Base-by-base conservation (phyloP, 2,888 invertebrate species). In the Beris morrisii region DNA sequence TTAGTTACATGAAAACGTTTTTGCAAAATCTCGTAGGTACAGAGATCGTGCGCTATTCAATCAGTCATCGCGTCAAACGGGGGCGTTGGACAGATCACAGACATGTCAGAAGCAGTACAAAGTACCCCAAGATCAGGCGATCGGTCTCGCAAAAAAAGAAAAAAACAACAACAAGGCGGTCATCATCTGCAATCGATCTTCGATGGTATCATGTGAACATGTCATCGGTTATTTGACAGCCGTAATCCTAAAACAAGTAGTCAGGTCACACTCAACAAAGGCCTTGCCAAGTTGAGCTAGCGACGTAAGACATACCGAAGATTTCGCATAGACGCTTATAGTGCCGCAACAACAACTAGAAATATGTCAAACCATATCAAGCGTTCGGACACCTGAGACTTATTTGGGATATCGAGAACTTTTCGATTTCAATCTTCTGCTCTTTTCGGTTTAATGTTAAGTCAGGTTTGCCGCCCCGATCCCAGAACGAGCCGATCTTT, bases 151-250 rank as follows among this genome's bases (percentile, higher is more conserved):
- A 3, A 9, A 30, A 4, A 38, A 1, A 38, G 0, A 9, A 30
- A 4, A 38, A 1, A 38, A 38, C 9, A 38, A 5, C 5, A 38
- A 31, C 7, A 53, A 30, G 31, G 15, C 50, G 28, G 53, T 22
- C 31, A 53, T 30, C 31, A 12, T 54, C 31, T 11, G 31, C 54
- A n/a, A 59, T 59, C 48, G 48, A 46, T 59, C 48, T 48, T 46
- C 46, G 6, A 13, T 56, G 13, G 30, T 58, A 45, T 58, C 58
- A 45, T 9, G 38, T 52, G 52, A 28, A 61, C 38, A 61, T 61
- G 61, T 61, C 61, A 61, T 52, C 61, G n/a, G 52, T 6, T 61
- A 46, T 61, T 61, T 61, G 31, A 52, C 38, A 61, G 22, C 31
- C 22, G 15, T 61, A 61, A 52, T 61, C 52, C 61, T 38, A 11